phyloP scores from a whole-genome alignment of 2,888 invertebrate species.

The Toxonevra muliebris region DNA sequence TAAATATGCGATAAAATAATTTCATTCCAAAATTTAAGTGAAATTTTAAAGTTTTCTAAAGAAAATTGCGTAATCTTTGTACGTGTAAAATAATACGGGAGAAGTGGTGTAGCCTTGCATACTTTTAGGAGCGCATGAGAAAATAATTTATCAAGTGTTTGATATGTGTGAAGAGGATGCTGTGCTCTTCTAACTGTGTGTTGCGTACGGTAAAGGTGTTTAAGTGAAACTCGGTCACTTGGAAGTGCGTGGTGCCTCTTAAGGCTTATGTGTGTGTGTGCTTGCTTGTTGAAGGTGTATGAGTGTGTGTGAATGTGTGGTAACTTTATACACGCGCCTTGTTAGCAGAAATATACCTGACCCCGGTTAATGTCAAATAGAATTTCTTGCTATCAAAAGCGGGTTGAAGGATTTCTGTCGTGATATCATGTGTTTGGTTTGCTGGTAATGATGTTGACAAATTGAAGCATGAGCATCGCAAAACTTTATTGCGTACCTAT shows the following conservation, averaged over 20 bases:
- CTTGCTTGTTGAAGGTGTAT: not conserved
- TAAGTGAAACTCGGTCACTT: conserved; percentile 28
- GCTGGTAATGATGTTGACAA: not conserved
- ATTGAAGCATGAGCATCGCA: not conserved
- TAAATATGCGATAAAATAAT: too few species aligned
- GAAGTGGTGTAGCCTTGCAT: not conserved
- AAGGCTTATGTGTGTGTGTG: conserved; percentile 3
- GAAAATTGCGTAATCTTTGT: too few species aligned
- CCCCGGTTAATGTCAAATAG: conserved; percentile 33
- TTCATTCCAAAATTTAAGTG: too few species aligned
- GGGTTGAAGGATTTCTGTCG: too few species aligned
- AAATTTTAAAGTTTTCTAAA: too few species aligned
- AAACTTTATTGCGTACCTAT: not conserved
- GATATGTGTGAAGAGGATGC: too few species aligned
- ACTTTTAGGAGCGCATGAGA: not conserved
- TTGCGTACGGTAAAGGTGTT: not conserved
- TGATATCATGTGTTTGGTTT: too few species aligned
- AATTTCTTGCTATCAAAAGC: not conserved
- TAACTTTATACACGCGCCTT: not conserved
- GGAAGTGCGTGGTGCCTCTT: conserved; percentile 21
- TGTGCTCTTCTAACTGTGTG: too few species aligned
- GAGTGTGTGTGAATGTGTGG: not conserved
- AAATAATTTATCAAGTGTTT: not conserved
- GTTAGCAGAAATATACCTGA: conserved; percentile 17
- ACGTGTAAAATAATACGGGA: too few species aligned